Evolutionary conservation across 1,140 invertebrate genomes (phyloP).

Genomic region (Ostrea edulis): DNA sequence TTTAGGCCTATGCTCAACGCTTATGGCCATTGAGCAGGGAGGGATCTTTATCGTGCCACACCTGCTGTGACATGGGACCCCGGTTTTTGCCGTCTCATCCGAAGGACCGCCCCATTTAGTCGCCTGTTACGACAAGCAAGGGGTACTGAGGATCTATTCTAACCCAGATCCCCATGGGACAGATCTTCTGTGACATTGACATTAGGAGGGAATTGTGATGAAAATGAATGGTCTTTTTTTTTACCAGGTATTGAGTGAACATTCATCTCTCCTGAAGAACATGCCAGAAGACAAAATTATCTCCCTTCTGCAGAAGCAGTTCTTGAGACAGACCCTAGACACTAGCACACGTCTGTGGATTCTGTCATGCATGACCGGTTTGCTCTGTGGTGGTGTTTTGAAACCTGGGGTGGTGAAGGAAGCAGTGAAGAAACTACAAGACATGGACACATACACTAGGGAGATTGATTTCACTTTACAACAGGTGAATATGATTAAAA

Average conservation of each 20-base stretch:
- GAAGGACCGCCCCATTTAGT: too few species aligned
- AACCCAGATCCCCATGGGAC: too few species aligned
- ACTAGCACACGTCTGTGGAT: conserved; percentile 49
- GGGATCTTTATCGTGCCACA: too few species aligned
- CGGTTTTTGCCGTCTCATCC: too few species aligned
- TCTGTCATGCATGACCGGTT: conserved; percentile 38
- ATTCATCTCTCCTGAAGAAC: conserved; percentile 43
- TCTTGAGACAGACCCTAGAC: conserved; percentile 32
- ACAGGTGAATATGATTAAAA: neutral
- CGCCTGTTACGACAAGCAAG: too few species aligned
- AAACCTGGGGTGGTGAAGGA: conserved; percentile 21
- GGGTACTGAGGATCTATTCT: too few species aligned
- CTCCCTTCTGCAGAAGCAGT: conserved; percentile 43
- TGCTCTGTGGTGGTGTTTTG: conserved; percentile 33
- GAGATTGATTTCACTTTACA: neutral
- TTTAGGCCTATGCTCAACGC: too few species aligned
- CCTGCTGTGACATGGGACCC: too few species aligned
- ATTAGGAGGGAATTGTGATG: too few species aligned
- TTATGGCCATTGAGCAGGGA: too few species aligned
- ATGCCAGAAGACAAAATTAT: conserved; percentile 57
- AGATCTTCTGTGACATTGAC: too few species aligned
- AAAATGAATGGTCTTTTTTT: neutral
- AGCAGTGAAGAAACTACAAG: neutral
- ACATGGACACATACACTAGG: neutral
- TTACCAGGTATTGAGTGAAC: conserved; percentile 46